phyloP scores from a whole-genome alignment of 1,140 invertebrate species.

The Drosophila suzukii region DNA sequence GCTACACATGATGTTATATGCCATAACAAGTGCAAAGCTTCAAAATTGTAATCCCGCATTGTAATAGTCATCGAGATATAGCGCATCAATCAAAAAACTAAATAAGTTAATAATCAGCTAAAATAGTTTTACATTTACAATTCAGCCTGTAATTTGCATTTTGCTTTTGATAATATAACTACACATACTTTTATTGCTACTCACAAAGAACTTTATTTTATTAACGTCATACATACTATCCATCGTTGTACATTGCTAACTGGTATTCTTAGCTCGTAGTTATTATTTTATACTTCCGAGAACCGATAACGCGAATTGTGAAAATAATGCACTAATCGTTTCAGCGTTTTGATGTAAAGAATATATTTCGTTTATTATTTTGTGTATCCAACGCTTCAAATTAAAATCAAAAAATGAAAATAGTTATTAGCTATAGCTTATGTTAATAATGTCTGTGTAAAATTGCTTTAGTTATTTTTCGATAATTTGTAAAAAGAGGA shows the following conservation, averaged over 20 bases:
- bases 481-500: constrained; percentile 71
- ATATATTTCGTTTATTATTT: constrained; percentile 31
- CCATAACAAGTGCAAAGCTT: constrained; percentile 23
- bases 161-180: constrained; percentile 26
- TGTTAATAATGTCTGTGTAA: constrained; percentile 55
- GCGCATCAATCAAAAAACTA: constrained; percentile 5
- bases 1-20: constrained; percentile 4
- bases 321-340: constrained; percentile 1
- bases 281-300: constrained; percentile 32
- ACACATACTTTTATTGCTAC: constrained; percentile 10
- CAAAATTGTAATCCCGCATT: constrained; percentile 4
- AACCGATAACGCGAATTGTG: constrained; percentile 15
- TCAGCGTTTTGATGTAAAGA: constrained; percentile 25
- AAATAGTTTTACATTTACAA: constrained; percentile 12
- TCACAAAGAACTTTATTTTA: constrained; percentile 13
- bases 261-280: constrained; percentile 37
- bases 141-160: constrained; percentile 32
- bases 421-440: constrained; percentile 63
- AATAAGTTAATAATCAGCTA: constrained; percentile 1
- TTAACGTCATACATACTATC: background rate
- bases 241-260: constrained; percentile 37
- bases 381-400: constrained; percentile 19
- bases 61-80: constrained; percentile 26
- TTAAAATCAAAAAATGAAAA: constrained; percentile 34
- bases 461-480: constrained; percentile 72